Conservation (phyloP, 2,888 invertebrate genomes). For the Mesochorus sp. region DNA sequence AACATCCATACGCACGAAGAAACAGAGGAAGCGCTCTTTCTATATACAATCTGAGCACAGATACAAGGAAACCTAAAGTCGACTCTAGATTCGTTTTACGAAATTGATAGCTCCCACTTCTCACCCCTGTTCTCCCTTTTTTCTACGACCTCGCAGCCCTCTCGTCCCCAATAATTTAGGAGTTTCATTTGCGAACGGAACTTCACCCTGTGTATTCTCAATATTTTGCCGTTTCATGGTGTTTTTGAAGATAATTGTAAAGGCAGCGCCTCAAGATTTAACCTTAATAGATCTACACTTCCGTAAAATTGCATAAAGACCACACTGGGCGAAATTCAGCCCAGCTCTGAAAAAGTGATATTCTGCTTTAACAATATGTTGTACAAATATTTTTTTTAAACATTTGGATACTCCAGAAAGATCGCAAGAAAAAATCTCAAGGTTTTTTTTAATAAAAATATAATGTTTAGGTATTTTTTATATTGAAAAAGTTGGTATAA, state of each 20-base stretch:
- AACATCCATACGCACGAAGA: not conserved
- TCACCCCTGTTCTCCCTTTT: not conserved
- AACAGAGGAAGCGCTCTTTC: not conserved
- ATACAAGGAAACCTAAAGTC: not conserved
- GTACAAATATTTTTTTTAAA: too few relatives aligned
- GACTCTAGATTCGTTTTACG: slow-evolving; percentile 61
- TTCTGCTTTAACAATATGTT: too few relatives aligned
- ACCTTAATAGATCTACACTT: too few relatives aligned
- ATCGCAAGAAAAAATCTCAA: too few relatives aligned
- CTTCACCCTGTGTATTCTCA: slow-evolving; percentile 5
- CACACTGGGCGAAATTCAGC: too few relatives aligned
- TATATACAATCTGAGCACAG: not conserved
- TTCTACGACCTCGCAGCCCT: not conserved
- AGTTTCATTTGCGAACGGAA: slow-evolving; percentile 33
- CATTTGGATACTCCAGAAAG: too few relatives aligned
- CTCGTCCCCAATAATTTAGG: slow-evolving; percentile 29
- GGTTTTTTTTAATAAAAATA: too few relatives aligned
- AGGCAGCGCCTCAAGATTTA: slow-evolving; percentile 13
- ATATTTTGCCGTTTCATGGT: slow-evolving; percentile 14
- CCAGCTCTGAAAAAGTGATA: too few relatives aligned
- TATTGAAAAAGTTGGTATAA: too few relatives aligned
- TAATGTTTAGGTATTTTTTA: too few relatives aligned
- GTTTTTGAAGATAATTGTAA: not conserved
- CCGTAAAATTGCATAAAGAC: too few relatives aligned
- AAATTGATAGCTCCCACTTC: slow-evolving; percentile 64